phyloP scores from a whole-genome alignment of 2,888 invertebrate species.

The Drosophila histrio region DNA sequence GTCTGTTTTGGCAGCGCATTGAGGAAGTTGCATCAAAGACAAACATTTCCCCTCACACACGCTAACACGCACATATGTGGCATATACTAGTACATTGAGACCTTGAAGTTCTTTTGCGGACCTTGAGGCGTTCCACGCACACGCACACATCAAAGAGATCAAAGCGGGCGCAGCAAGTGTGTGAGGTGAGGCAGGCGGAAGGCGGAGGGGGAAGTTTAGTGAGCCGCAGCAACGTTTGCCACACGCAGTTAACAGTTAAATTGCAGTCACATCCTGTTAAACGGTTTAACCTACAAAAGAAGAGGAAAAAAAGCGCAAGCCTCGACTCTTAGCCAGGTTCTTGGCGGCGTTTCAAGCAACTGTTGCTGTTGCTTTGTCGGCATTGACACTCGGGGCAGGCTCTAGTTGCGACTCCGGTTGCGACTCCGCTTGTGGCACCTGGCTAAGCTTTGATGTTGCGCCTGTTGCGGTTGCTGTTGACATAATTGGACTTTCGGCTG shows the following conservation, averaged over 20 bases:
- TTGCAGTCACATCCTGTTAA: constrained; percentile 70
- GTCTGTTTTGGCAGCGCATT: constrained; percentile 68
- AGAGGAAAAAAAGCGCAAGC: constrained; percentile 29
- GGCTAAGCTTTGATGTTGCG: constrained; percentile 68
- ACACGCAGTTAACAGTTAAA: constrained; percentile 63
- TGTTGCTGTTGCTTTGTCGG: constrained; percentile 55
- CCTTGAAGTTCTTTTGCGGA: constrained; percentile 73
- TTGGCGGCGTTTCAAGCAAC: constrained; percentile 31
- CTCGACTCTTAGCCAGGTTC: constrained; percentile 41
- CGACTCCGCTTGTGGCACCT: constrained; percentile 26
- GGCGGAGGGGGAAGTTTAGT: constrained; percentile 20
- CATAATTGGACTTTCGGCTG: constrained; percentile 77
- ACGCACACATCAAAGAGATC: constrained; percentile 66
- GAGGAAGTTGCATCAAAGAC: constrained; percentile 78
- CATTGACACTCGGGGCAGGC: constrained; percentile 39
- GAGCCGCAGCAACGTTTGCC: constrained; percentile 46
- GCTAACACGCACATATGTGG: constrained; percentile 29
- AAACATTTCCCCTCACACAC: constrained; percentile 50
- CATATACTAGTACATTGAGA: constrained; percentile 45
- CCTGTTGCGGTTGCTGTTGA: constrained; percentile 69
- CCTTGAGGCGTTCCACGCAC: constrained; percentile 65
- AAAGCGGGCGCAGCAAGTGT: constrained; percentile 34
- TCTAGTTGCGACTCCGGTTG: constrained; percentile 2
- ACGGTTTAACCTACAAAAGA: constrained; percentile 72
- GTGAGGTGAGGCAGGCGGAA: background rate